Evolutionary conservation across 2,888 invertebrate species (phyloP).

Genomic region (Hoplodrina ambigua): DNA sequence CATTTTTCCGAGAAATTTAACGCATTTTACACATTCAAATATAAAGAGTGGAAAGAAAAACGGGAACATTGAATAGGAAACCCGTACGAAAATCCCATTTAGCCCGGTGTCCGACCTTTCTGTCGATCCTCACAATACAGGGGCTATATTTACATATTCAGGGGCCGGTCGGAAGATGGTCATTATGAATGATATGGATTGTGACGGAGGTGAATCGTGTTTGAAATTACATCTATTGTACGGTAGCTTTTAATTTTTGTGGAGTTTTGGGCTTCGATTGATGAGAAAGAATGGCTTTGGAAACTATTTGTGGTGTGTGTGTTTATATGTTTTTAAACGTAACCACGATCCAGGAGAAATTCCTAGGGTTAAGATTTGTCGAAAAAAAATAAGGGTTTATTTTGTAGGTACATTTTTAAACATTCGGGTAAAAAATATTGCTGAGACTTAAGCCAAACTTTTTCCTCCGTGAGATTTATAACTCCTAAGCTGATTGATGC

Average conservation of each 20-base stretch:
- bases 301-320: background rate
- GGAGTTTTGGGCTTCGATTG: constrained; percentile 10
- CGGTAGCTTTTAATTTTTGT: constrained; percentile 55
- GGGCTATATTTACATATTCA: constrained; percentile 79
- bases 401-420: background rate
- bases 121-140: constrained; percentile 72
- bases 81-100: constrained; percentile 84
- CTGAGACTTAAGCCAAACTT: background rate
- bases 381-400: no score
- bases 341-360: no score
- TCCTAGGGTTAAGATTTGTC: no score
- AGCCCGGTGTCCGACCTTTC: constrained; percentile 82
- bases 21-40: constrained; percentile 87
- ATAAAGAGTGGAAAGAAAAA: constrained; percentile 62
- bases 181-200: constrained; percentile 79
- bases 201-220: constrained; percentile 73
- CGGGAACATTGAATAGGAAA: constrained; percentile 76
- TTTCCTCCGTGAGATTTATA: constrained; percentile 7
- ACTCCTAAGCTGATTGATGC: constrained; percentile 41
- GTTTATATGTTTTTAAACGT: no score
- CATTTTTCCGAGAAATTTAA: constrained; percentile 88
- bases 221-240: constrained; percentile 77
- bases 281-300: constrained; percentile 7
- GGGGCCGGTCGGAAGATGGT: constrained; percentile 80
- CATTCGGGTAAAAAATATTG: background rate